Evolutionary conservation across 2,888 invertebrate species (phyloP).

Genomic region (Boloria euphrosyne): DNA sequence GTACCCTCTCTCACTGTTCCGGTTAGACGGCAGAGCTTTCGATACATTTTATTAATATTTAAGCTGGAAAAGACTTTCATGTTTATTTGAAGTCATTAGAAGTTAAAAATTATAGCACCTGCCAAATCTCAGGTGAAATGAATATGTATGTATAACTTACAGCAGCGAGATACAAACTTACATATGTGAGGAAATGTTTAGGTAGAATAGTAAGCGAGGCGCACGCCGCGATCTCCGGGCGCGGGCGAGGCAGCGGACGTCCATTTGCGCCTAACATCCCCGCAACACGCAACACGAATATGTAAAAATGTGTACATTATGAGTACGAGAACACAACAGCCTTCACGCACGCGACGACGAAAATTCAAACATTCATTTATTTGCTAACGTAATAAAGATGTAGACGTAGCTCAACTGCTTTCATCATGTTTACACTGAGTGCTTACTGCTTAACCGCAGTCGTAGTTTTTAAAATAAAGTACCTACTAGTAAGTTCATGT

Average conservation of each 20-base stretch:
- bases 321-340: constrained; percentile 3
- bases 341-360: constrained; percentile 3
- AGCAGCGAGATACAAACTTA: background rate
- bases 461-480: too few relatives aligned
- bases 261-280: constrained; percentile 13
- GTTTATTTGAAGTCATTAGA: background rate
- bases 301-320: constrained; percentile 21
- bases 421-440: background rate
- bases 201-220: constrained; percentile 18
- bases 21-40: background rate
- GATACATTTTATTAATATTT: too few relatives aligned
- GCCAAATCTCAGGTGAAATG: too few relatives aligned
- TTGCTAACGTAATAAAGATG: constrained; percentile 6
- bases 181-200: background rate
- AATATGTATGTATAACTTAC: too few relatives aligned
- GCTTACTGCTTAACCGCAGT: too few relatives aligned
- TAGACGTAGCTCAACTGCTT: background rate
- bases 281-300: constrained; percentile 18
- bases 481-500: too few relatives aligned
- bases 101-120: background rate
- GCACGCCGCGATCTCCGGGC: constrained; percentile 14
- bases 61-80: too few relatives aligned
- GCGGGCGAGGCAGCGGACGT: background rate
- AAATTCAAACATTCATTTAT: constrained; percentile 2
- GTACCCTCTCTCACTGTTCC: background rate